Evolutionary conservation across 2,797 vertebrate species (phyloP), one percentile per base, ranked within the genome.

Genomic region (Cuniculus paca): DNA sequence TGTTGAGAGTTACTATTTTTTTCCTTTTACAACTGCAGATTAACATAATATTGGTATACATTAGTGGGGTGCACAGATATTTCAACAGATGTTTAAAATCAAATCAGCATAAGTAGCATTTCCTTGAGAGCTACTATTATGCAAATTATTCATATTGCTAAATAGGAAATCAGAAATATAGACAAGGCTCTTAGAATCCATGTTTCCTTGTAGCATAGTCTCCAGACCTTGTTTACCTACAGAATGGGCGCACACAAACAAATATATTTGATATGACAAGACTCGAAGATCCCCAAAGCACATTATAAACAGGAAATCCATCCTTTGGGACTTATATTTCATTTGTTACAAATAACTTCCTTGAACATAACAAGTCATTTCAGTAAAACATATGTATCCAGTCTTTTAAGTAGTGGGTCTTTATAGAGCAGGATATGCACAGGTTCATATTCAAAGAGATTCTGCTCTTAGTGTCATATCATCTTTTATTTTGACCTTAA

Each of bases 361-460:
- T 17, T 61, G 50, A 95, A 91, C 75, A 94, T 86, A 74, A 83
- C 54, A 79, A 48, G 28, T 79, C 17, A 87, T 95, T 75, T 39
- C 60, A 34, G 10, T 75, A 26, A 60, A 36, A 63, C 2, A 34
- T 12, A 83, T 34, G 22, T 65, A 72, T 78, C 16, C 19, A 81
- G 48, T 1, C 10, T 88, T 89, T 54, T 54, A 78, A 87, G n/a
- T n/a, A 52, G 2, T 75, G 36, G 13, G 28, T 0, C 1, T 77
- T 90, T 63, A 31, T 58, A 88, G 84, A 79, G 3, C 13, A 56
- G 14, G 26, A 48, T 6, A 56, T 88, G 20, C 22, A 42, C 11
- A 77, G 36, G 1, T 39, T 88, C 14, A 65, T 45, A 75, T 80
- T 90, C 50, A 70, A 77, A 87, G 7, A 6, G 1, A 78, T 60